A percentile compares a stretch with the other conserved stretches of the same genome.
phyloP scores from a whole-genome alignment of 1,140 invertebrate genomes.

The Monochamus saltuarius region DNA sequence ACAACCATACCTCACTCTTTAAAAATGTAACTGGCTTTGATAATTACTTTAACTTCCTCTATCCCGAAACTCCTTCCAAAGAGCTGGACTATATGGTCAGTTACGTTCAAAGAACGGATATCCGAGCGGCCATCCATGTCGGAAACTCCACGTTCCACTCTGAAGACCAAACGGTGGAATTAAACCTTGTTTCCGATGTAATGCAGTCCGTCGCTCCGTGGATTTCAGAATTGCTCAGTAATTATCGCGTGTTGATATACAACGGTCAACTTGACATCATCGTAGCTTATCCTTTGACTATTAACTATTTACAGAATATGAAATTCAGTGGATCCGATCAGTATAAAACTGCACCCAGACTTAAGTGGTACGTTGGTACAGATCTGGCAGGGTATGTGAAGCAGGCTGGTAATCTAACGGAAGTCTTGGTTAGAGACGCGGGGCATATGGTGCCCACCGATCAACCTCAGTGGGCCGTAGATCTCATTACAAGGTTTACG shows the following conservation, averaged over 20 bases:
- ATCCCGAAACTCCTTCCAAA: slow-evolving; percentile 48
- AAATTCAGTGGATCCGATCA: slow-evolving; percentile 63
- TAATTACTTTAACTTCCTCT: slow-evolving; percentile 71
- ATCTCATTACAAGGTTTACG: slow-evolving; percentile 75
- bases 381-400: slow-evolving; percentile 75
- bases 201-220: slow-evolving; percentile 77
- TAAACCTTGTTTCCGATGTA: slow-evolving; percentile 72
- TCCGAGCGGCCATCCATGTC: slow-evolving; percentile 56
- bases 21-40: slow-evolving; percentile 68
- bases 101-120: slow-evolving; percentile 60
- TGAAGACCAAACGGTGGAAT: slow-evolving; percentile 56
- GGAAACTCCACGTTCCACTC: slow-evolving; percentile 55
- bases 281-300: slow-evolving; percentile 75
- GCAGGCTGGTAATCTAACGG: slow-evolving; percentile 67
- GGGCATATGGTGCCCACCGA: slow-evolving; percentile 80
- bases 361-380: slow-evolving; percentile 65
- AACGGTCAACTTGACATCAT: slow-evolving; percentile 85
- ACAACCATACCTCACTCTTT: slow-evolving; percentile 57
- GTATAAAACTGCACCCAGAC: slow-evolving; percentile 62
- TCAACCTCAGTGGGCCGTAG: slow-evolving; percentile 71
- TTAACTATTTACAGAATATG: slow-evolving; percentile 66
- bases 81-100: slow-evolving; percentile 52
- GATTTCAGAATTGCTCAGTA: slow-evolving; percentile 66
- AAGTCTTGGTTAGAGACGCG: slow-evolving; percentile 72
- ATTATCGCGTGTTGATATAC: slow-evolving; percentile 71